Evolutionary conservation across 2,797 vertebrate genomes (phyloP), one percentile per base, ranked within the genome.

Genomic region (Taenioides sp.): DNA sequence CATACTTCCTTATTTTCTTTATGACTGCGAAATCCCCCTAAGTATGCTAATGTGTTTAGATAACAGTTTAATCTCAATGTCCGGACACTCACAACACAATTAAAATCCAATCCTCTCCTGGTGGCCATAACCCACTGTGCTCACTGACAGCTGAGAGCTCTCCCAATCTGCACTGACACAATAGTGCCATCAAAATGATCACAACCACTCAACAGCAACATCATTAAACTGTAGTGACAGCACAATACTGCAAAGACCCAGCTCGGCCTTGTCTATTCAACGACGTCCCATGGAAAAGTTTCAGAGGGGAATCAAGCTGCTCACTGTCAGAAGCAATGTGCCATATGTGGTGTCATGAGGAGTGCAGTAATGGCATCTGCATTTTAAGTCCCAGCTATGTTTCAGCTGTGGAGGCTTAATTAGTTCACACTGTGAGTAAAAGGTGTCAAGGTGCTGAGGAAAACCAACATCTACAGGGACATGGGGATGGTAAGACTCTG

Each of bases 71-170:
- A 90, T 80, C 75, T 78, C 76, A 73, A 73, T 76, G 71, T 79
- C 84, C 81, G 80, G 80, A 55, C 17, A 34, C 78, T 79, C 75
- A 78, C 79, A 76, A 76, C 1, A 72, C 87, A 90, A 87, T 92
- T 89, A 88, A 86, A 92, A 89, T 82, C 67, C 85, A 84, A 83
- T 80, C 81, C 83, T 85, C 83, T 87, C 82, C 71, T 81, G 89
- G 84, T 85, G 78, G 75, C 77, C 65, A 79, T 72, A 82, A 83
- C 83, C 84, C 65, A 78, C 82, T 82, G 85, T 70, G 72, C 77
- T 81, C 80, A 87, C 75, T 83, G 80, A 87, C 81, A 86, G 78
- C 7, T 34, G 67, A 76, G 80, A 74, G 85, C 73, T 80, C 73
- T 84, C 77, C 68, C 80, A 72, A 72, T 74, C 72, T 70, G 60